phyloP scores from a whole-genome alignment of 2,888 invertebrate species.

The Vannuccia rotundouncinata region DNA sequence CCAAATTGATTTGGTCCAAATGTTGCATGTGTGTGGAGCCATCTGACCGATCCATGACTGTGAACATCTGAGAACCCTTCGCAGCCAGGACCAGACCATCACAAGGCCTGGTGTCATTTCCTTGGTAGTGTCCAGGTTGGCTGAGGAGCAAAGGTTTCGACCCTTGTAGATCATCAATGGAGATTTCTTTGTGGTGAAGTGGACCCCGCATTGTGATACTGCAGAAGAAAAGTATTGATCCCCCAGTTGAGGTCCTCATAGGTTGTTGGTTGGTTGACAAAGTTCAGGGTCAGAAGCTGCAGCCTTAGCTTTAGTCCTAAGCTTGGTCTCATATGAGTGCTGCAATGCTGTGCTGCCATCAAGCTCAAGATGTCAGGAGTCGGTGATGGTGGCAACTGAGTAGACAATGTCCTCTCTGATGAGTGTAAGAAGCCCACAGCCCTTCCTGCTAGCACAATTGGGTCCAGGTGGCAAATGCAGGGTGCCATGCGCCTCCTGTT shows the following conservation, averaged over 20 bases:
- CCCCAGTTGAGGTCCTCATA: no score
- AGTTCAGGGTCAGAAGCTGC: no score
- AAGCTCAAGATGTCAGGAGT: no score
- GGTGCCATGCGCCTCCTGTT: neutral
- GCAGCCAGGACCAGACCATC: neutral
- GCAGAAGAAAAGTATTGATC: no score
- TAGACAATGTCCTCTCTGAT: neutral
- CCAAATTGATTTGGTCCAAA: neutral
- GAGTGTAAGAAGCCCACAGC: neutral
- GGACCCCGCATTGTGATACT: no score
- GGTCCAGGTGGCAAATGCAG: neutral
- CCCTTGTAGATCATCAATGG: constrained; percentile 22
- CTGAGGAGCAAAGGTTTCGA: constrained; percentile 6
- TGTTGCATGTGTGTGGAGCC: neutral
- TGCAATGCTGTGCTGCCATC: no score
- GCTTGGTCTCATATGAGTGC: no score
- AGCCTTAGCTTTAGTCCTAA: no score
- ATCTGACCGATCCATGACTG: constrained; percentile 6
- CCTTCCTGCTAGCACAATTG: neutral
- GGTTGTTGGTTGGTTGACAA: no score
- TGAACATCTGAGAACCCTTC: constrained; percentile 5
- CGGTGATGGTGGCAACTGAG: neutral
- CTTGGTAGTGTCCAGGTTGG: constrained; percentile 10
- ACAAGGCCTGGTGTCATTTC: neutral
- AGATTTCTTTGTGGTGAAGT: no score